Evolutionary conservation across 2,888 invertebrate genomes (phyloP).

Genomic region (Alviniconcha strummeri): DNA sequence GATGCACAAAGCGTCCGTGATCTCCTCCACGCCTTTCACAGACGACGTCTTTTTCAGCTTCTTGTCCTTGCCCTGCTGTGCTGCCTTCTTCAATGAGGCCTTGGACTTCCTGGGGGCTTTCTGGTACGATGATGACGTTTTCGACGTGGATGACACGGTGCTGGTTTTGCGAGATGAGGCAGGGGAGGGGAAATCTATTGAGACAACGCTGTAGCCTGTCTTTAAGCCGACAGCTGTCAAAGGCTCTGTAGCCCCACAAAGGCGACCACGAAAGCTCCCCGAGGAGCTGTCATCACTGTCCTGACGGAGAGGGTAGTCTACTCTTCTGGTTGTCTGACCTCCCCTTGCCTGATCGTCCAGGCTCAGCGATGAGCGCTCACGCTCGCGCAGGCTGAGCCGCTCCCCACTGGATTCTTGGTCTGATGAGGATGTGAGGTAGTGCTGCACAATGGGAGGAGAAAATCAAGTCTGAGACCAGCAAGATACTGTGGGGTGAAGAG

Average conservation of each 20-base stretch:
- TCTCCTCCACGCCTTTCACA: conserved; percentile 36
- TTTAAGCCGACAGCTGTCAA: conserved; percentile 66
- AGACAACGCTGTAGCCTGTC: conserved; percentile 67
- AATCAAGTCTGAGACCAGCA: too few relatives aligned
- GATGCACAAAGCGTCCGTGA: conserved; percentile 54
- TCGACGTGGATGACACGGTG: background rate
- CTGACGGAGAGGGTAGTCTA: background rate
- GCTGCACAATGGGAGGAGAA: background rate
- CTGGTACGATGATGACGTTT: background rate
- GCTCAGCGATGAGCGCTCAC: conserved; percentile 8
- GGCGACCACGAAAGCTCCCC: background rate
- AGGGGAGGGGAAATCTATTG: conserved; percentile 49
- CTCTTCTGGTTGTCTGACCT: background rate
- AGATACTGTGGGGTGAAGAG: too few relatives aligned
- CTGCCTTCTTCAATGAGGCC: conserved; percentile 35
- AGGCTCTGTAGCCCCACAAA: conserved; percentile 15
- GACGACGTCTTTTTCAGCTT: conserved; percentile 27
- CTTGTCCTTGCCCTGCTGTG: conserved; percentile 14
- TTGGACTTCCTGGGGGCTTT: conserved; percentile 30
- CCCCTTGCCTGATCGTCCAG: background rate
- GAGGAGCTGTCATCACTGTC: background rate
- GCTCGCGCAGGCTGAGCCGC: background rate
- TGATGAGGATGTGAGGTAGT: background rate
- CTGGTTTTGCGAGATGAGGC: conserved; percentile 27
- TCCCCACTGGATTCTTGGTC: background rate